A percentile compares a stretch with the other conserved stretches of the same genome.
phyloP scores from a whole-genome alignment of 2,888 invertebrate species.

The Drosophila paranaensis region DNA sequence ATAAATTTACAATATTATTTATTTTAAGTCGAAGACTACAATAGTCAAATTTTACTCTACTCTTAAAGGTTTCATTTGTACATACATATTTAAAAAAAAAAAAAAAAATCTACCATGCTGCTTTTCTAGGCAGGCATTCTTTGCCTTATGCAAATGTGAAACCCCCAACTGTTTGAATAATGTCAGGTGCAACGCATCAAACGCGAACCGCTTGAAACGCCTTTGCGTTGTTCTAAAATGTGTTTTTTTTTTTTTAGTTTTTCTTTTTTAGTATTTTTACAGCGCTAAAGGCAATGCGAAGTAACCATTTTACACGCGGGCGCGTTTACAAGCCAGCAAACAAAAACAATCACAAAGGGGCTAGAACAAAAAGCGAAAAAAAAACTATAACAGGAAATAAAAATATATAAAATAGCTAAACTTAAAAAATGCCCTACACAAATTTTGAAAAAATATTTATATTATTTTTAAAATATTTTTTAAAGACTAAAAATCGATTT shows the following conservation, averaged over 20 bases:
- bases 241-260: not conserved
- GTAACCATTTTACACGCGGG: conserved; percentile 8
- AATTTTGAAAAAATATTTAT: not conserved
- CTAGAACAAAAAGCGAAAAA: not conserved
- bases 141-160: conserved; percentile 19
- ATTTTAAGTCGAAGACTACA: too few species aligned
- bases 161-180: conserved; percentile 12
- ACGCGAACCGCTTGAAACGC: conserved; percentile 1
- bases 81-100: not conserved
- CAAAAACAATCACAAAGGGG: conserved; percentile 46
- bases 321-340: conserved; percentile 50
- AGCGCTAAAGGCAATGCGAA: not conserved
- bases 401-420: not conserved
- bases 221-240: conserved; percentile 3
- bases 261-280: not conserved
- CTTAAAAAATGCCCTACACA: conserved; percentile 7
- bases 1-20: not conserved
- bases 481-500: not conserved
- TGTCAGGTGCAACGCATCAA: conserved; percentile 21
- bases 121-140: not conserved
- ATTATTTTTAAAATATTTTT: not conserved
- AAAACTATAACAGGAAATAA: conserved; percentile 5
- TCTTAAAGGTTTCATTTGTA: not conserved
- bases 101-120: not conserved
- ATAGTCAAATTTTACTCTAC: too few species aligned